These are phyloP conservation scores for Pecten maximus DNA, from an alignment of 2,888 invertebrate species.

Conservation along the genomic window DNA sequence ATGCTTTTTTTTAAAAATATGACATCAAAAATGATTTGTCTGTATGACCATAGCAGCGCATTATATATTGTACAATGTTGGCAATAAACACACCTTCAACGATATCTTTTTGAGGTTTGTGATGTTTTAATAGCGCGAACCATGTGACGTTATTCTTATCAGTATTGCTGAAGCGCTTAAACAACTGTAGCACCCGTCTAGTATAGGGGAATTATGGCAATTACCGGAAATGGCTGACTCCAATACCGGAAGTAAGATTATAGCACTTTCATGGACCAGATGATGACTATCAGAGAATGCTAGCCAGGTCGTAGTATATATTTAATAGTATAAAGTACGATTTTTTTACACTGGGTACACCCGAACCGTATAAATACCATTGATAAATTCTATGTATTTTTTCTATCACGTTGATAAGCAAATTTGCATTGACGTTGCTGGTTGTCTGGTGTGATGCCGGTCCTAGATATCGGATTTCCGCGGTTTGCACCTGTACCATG, in stretches of 20 bases:
- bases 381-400: constrained; percentile 5
- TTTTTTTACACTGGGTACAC: neutral
- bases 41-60: neutral
- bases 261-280: neutral
- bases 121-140: neutral
- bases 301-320: neutral
- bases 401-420: neutral
- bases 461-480: neutral
- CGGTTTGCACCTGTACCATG: neutral
- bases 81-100: neutral
- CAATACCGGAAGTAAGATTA: constrained; percentile 26
- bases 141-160: constrained; percentile 10
- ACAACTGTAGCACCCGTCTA: neutral
- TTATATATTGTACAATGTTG: neutral
- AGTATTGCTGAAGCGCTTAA: neutral
- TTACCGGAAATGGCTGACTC: constrained; percentile 25
- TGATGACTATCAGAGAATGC: neutral
- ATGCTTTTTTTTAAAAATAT: neutral
- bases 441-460: neutral
- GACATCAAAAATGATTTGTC: neutral
- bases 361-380: neutral
- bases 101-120: neutral
- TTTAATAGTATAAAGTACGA: neutral
- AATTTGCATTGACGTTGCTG: neutral
- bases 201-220: neutral